Conservation (phyloP, 2,888 invertebrate genomes). For the Stegana nigrithorax region DNA sequence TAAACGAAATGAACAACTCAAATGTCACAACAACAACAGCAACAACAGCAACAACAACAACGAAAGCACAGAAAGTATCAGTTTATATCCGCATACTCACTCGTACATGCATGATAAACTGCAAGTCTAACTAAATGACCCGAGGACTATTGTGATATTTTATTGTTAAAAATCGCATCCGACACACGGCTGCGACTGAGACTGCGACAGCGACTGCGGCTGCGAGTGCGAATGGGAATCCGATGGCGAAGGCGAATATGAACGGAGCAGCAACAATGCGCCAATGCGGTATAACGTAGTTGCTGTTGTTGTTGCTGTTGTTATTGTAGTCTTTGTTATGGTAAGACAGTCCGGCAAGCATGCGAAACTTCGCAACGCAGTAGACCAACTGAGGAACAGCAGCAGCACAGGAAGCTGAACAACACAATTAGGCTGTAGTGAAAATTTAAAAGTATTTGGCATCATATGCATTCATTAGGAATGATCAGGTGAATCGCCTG, state of each 20-base stretch:
- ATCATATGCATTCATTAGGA: too few relatives aligned
- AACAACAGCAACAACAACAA: neutral
- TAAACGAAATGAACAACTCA: neutral
- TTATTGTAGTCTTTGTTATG: conserved; percentile 64
- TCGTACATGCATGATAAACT: conserved; percentile 49
- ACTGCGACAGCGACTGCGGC: conserved; percentile 12
- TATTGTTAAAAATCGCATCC: conserved; percentile 66
- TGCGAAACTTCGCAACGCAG: too few relatives aligned
- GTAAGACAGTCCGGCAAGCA: too few relatives aligned
- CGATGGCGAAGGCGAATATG: neutral
- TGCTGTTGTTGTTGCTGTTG: conserved; percentile 33
- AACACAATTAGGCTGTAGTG: neutral
- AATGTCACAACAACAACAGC: neutral
- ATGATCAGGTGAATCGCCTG: too few relatives aligned
- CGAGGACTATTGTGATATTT: conserved; percentile 69
- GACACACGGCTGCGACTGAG: conserved; percentile 43
- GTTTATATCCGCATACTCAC: neutral
- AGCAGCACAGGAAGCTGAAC: neutral
- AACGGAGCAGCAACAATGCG: neutral
- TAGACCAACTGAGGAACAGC: neutral
- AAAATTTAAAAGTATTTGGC: too few relatives aligned
- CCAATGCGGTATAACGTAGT: conserved; percentile 6
- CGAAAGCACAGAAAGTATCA: neutral
- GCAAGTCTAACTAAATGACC: conserved; percentile 67
- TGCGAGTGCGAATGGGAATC: conserved; percentile 18